Evolutionary conservation across 1,140 invertebrate species (phyloP), one percentile per base, ranked within the genome.

Genomic region (Drosophila serrata): DNA sequence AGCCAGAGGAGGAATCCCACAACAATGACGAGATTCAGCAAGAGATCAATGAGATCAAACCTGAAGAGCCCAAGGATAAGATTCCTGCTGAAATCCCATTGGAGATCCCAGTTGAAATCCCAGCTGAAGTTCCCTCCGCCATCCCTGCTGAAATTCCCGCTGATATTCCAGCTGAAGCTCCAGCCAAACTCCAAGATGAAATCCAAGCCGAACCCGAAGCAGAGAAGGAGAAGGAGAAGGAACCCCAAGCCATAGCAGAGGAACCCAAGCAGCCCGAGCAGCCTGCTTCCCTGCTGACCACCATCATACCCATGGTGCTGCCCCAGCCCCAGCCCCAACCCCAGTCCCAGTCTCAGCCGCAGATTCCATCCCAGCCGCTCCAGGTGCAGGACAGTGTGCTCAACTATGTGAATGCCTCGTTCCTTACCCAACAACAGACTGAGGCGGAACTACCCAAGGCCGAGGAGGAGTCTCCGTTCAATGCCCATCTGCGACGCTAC

Each of bases 401-500:
- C 9, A 92, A 92, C 77, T 92, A 92, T 51, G 91, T 92, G 55
- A 92, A 92, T 42, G 91, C 84, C n/a, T 92, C 91, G 35, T 91
- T 92, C 53, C 75, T 86, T 63, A 75, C 68, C 29, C 75, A 48
- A 19, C 65, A 79, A 15, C 76, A 59, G 13, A 40, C 35, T 29
- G 72, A 79, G 12, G 1, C 53, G 39, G 73, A 82, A 15, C 35
- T 45, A 19, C 37, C 37, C 46, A 76, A 68, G 31, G 22, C 49
- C 35, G 79, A 78, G 46, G 42, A 40, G 42, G 79, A 69, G 39
- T 42, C 69, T 6, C 27, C 60, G 11, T 73, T 81, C 42, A 92
- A 61, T 58, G 69, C 85, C 8, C 74, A 91, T 39, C 56, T 92
- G 60, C 67, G 91, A 12, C 91, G 93, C 68, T 95, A 95, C 63